A percentile compares a stretch with the other conserved stretches of the same genome.
phyloP scores from a whole-genome alignment of 2,797 vertebrate species.

The Clamator glandarius region DNA sequence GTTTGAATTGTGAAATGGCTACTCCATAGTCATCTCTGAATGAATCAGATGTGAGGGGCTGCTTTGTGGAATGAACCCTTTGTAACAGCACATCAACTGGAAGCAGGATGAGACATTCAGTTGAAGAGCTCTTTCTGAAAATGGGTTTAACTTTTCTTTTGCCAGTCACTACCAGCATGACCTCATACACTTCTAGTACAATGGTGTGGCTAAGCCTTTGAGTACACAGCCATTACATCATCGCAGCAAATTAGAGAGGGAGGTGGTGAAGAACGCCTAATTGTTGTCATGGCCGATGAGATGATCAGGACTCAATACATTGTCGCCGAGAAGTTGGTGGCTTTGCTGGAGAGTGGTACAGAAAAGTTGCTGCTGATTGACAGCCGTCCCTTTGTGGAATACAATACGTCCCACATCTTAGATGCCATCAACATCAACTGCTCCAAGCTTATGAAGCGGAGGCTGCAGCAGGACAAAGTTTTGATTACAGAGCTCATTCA shows the following conservation, averaged over 20 bases:
- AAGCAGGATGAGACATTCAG: conserved; percentile 74
- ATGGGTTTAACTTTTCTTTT: conserved; percentile 79
- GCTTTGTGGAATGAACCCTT: conserved; percentile 73
- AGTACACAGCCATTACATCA: conserved; percentile 84
- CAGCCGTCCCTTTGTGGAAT: conserved; percentile 95
- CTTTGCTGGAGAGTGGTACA: conserved; percentile 89
- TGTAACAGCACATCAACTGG: conserved; percentile 56
- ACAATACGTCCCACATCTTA: conserved; percentile 91
- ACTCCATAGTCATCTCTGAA: conserved; percentile 67
- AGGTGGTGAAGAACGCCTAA: conserved; percentile 69
- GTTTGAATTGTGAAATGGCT: conserved; percentile 72
- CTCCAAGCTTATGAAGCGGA: conserved; percentile 96
- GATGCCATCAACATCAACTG: conserved; percentile 96
- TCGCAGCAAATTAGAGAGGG: conserved; percentile 75
- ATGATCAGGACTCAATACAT: conserved; percentile 79
- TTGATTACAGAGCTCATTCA: conserved; percentile 93
- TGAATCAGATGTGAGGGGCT: conserved; percentile 76
- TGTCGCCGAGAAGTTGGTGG: conserved; percentile 87
- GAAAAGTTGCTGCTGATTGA: conserved; percentile 92
- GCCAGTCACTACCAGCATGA: conserved; percentile 84
- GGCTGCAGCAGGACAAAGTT: conserved; percentile 96
- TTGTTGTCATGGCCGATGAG: conserved; percentile 79
- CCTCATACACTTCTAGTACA: conserved; percentile 82
- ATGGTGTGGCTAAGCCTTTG: conserved; percentile 87
- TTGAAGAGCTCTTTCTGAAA: conserved; percentile 72